Evolutionary conservation across 2,113 vertebrate genomes (phyloP).

Genomic region (Poeciliopsis retropinna): DNA sequence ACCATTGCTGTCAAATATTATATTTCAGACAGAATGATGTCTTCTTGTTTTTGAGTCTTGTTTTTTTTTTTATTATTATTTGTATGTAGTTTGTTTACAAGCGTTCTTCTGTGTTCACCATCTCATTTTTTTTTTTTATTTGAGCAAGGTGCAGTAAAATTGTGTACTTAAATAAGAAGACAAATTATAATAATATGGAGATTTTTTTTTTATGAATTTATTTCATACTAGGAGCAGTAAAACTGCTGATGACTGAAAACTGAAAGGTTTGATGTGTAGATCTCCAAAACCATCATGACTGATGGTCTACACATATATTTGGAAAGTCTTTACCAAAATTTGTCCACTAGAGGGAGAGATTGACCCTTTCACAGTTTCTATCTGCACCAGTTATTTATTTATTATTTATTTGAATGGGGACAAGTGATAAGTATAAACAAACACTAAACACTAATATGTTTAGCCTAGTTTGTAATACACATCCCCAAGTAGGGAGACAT

Average conservation of each 20-base stretch:
- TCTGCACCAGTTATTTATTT: not conserved
- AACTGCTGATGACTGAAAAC: not conserved
- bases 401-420: too few relatives aligned
- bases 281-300: not conserved
- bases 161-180: not conserved
- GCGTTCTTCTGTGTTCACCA: too few relatives aligned
- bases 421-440: too few relatives aligned
- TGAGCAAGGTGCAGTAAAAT: too few relatives aligned
- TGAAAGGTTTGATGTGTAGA: not conserved
- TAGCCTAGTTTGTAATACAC: too few relatives aligned
- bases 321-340: conserved; percentile 22
- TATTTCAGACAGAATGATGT: conserved; percentile 31
- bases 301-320: not conserved
- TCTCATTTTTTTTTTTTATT: too few relatives aligned
- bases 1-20: conserved; percentile 65
- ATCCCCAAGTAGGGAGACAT: too few relatives aligned
- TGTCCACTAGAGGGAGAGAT: conserved; percentile 69
- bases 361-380: conserved; percentile 10
- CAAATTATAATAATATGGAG: too few relatives aligned
- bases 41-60: not conserved
- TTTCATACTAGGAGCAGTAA: not conserved
- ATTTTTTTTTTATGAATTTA: too few relatives aligned
- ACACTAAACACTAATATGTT: too few relatives aligned
- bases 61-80: not conserved
- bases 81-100: too few relatives aligned